Conservation (phyloP, 2,888 invertebrate genomes). For the Scaptomyza flava region DNA sequence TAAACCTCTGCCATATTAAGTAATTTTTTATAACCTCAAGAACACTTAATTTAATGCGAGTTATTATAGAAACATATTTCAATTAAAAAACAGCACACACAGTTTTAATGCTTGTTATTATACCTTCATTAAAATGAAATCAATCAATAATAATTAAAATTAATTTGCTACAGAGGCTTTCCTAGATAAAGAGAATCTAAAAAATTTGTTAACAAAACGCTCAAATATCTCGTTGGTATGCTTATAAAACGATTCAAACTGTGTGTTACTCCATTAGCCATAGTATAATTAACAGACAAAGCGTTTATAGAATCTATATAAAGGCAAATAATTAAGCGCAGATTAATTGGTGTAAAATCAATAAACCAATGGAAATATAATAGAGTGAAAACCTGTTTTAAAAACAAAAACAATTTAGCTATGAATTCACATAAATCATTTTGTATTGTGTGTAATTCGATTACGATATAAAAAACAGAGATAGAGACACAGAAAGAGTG, state of each 20-base stretch:
- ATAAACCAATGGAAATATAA: constrained; percentile 62
- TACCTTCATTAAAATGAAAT: not conserved
- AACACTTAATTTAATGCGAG: not conserved
- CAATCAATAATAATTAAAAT: constrained; percentile 8
- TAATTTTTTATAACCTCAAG: not conserved
- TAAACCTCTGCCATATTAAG: not conserved
- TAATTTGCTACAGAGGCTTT: not conserved
- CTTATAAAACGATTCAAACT: constrained; percentile 32
- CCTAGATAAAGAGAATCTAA: constrained; percentile 14
- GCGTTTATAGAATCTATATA: constrained; percentile 66
- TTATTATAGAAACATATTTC: constrained; percentile 1
- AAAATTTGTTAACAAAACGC: constrained; percentile 10
- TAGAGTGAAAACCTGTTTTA: constrained; percentile 56
- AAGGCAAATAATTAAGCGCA: constrained; percentile 68
- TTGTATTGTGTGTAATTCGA: constrained; percentile 71
- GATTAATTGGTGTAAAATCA: constrained; percentile 74
- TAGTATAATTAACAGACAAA: constrained; percentile 76
- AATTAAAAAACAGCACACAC: not conserved
- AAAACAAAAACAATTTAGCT: constrained; percentile 37
- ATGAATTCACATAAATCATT: constrained; percentile 67
- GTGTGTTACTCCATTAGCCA: constrained; percentile 66
- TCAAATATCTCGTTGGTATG: not conserved
- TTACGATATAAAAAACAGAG: constrained; percentile 39
- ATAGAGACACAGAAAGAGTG: constrained; percentile 25
- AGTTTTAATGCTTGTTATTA: not conserved